A percentile compares a stretch with the other conserved stretches of the same genome.
These are phyloP conservation scores for Vandiemenella viatica DNA, from an alignment of 2,888 invertebrate species.

Conservation along the genomic window DNA sequence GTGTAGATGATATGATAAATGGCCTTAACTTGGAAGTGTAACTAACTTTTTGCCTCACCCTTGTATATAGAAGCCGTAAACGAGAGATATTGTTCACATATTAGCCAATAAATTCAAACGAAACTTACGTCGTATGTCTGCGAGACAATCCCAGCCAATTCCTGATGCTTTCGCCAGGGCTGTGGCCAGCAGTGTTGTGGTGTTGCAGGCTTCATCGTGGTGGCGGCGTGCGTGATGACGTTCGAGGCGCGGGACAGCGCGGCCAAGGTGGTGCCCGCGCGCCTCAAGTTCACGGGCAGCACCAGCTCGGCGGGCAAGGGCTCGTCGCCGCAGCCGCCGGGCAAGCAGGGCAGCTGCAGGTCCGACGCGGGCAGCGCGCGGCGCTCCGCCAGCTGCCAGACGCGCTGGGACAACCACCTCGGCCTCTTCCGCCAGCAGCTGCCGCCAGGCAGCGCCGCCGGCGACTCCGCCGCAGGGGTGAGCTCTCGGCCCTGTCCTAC, in stretches of 20 bases:
- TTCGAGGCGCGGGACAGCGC: slow-evolving; percentile 92
- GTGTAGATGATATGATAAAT: no score
- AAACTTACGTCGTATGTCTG: no score
- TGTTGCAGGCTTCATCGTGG: slow-evolving; percentile 72
- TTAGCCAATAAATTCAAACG: no score
- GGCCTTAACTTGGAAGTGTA: no score
- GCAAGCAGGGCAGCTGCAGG: slow-evolving; percentile 23
- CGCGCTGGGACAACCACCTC: slow-evolving; percentile 41
- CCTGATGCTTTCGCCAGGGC: background rate
- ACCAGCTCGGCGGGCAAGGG: slow-evolving; percentile 24
- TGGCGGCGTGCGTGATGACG: slow-evolving; percentile 97
- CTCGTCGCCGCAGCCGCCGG: slow-evolving; percentile 23
- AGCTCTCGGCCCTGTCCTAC: slow-evolving; percentile 31
- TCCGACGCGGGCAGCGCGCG: slow-evolving; percentile 29
- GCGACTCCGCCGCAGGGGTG: slow-evolving; percentile 26
- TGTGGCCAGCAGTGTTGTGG: background rate
- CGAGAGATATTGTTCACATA: no score
- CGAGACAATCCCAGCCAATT: no score
- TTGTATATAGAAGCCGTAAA: no score
- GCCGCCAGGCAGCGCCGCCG: no score
- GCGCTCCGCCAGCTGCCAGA: slow-evolving; percentile 20
- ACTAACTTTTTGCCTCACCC: no score
- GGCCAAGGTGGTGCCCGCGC: slow-evolving; percentile 76
- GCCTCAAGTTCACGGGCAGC: slow-evolving; percentile 31
- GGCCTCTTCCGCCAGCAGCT: background rate